Conservation (phyloP, 2,888 invertebrate species). For the Apamea monoglypha region DNA sequence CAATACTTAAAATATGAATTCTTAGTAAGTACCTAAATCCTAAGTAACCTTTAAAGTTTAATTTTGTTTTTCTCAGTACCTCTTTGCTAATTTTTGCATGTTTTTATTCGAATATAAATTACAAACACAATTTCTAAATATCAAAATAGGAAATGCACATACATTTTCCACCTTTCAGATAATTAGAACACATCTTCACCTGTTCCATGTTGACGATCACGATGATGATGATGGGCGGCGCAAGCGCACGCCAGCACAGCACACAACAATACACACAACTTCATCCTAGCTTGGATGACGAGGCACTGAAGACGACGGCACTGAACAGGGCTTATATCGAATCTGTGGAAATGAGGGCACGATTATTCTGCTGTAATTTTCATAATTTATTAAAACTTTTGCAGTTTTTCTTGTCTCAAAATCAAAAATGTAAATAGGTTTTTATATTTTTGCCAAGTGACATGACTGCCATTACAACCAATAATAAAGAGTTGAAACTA, state of each 20-base stretch:
- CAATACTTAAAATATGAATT: not conserved
- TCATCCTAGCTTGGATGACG: not conserved
- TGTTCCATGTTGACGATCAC: conserved; percentile 2
- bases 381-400: not conserved
- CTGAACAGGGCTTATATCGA: conserved; percentile 12
- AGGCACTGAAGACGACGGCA: not conserved
- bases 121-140: not conserved
- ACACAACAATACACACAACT: conserved; percentile 37
- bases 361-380: conserved; percentile 13
- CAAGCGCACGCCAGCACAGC: conserved; percentile 36
- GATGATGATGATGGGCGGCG: conserved; percentile 22
- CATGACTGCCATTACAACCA: too few species aligned
- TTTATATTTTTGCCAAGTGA: too few species aligned
- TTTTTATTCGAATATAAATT: not conserved
- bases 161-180: not conserved
- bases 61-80: not conserved
- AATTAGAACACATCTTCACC: conserved; percentile 26
- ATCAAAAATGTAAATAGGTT: too few species aligned
- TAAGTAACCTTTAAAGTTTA: too few species aligned
- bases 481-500: too few species aligned
- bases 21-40: too few species aligned
- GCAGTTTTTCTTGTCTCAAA: conserved; percentile 19
- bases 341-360: not conserved
- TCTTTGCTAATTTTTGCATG: not conserved
- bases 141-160: not conserved